Evolutionary conservation across 2,113 vertebrate species (phyloP).

Genomic region (Ariopsis seemanni): DNA sequence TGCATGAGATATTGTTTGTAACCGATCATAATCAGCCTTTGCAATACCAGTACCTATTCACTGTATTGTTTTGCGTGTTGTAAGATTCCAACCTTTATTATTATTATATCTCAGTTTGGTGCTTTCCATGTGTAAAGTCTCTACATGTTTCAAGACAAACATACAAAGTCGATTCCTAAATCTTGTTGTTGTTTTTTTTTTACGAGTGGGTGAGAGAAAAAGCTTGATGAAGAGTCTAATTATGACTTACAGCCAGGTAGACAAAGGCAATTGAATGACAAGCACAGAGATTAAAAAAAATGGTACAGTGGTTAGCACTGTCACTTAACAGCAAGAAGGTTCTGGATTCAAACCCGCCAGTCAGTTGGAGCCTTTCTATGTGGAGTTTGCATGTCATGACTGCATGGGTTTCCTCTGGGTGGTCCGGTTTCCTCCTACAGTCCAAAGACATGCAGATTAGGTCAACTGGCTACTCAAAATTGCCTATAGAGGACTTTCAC

Average conservation of each 20-base stretch:
- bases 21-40: neutral
- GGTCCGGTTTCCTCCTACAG: no score
- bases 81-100: neutral
- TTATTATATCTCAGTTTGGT: neutral
- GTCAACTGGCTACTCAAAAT: no score
- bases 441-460: no score
- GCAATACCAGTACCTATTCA: neutral
- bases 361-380: no score
- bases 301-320: no score
- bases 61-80: neutral
- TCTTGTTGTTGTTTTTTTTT: neutral
- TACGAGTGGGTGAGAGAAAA: neutral
- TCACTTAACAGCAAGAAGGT: no score
- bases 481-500: no score
- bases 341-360: no score
- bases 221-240: neutral
- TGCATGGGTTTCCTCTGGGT: no score
- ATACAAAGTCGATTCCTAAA: neutral
- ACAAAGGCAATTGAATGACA: slow-evolving; percentile 13
- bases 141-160: neutral
- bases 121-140: neutral
- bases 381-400: no score
- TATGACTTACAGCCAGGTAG: neutral
- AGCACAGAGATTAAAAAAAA: neutral
- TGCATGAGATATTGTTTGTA: neutral